Evolutionary conservation across 1,140 invertebrate genomes (phyloP), one percentile per base, ranked within the genome.

Genomic region (Mycetomoellerius zeteki): DNA sequence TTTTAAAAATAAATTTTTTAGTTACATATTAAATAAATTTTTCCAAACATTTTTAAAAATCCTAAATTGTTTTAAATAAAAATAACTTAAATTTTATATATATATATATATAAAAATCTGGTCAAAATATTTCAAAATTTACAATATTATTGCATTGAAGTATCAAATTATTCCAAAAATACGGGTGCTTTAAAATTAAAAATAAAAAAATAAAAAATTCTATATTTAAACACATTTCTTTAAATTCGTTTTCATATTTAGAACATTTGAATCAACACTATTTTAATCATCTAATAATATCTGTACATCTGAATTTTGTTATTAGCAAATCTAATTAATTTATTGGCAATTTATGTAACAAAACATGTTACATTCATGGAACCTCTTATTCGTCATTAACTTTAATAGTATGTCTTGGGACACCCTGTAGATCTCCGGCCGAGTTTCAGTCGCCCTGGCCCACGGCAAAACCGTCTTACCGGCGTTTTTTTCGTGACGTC

Each of bases 401-500:
- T 52, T 67, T 54, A 33, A 54, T 2, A 33, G 43, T 12, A 27
- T 19, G 7, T 21, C 10, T 60, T n/a, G 43, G 10, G 37, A 75
- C 67, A 73, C 69, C 37, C 80, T 47, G 54, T 84, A 71, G 69
- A 84, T 60, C 43, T 27, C 27, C 14, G 69, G 54, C 43, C 67
- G 67, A 82, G 72, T 90, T 92, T 91, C 82, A 86, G 89, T 85
- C 86, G 86, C 88, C 89, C 85, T 86, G 27, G 60, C 50, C 69
- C 89, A 90, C 85, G 86, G 88, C 87, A 86, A 90, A 88, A 93
- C 91, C 91, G 91, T 93, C 92, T 89, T 69, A 43, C 54, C 72
- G 81, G 86, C 75, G 90, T 92, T 94, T 94, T 93, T 73, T 94
- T 94, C 88, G 88, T 91, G 87, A 85, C 89, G 86, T 89, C 92